phyloP scores from a whole-genome alignment of 2,888 invertebrate genomes.

The Mayetiola destructor region DNA sequence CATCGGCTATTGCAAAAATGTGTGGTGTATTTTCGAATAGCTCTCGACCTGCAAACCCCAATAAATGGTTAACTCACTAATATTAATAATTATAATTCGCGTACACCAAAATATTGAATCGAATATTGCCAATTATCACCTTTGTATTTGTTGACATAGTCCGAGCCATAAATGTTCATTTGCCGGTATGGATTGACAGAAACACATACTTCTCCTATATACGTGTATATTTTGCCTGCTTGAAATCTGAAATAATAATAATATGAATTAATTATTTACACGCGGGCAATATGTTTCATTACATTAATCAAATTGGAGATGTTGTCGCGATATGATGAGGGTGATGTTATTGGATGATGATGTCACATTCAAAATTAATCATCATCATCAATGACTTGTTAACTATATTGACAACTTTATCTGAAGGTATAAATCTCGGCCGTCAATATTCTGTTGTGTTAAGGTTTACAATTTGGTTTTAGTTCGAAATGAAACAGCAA shows the following conservation, averaged over 20 bases:
- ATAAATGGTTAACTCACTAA: slow-evolving; percentile 20
- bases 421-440: too few relatives aligned
- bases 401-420: too few relatives aligned
- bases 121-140: slow-evolving; percentile 36
- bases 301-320: too few relatives aligned
- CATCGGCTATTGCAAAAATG: slow-evolving; percentile 95
- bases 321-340: too few relatives aligned
- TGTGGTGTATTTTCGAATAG: slow-evolving; percentile 95
- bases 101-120: background rate
- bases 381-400: too few relatives aligned
- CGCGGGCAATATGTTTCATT: too few relatives aligned
- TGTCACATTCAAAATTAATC: too few relatives aligned
- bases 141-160: slow-evolving; percentile 79
- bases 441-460: too few relatives aligned
- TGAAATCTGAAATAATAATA: slow-evolving; percentile 80
- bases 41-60: slow-evolving; percentile 53
- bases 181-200: slow-evolving; percentile 93
- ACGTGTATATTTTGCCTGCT: slow-evolving; percentile 87
- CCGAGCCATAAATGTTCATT: slow-evolving; percentile 80
- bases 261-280: too few relatives aligned
- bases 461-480: too few relatives aligned
- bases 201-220: slow-evolving; percentile 95
- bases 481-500: too few relatives aligned
- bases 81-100: background rate
- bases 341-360: too few relatives aligned